Percentiles rank a stretch among this genome's conserved stretches.
phyloP scores from a whole-genome alignment of 2,797 vertebrate species.

The Acropternis orthonyx region DNA sequence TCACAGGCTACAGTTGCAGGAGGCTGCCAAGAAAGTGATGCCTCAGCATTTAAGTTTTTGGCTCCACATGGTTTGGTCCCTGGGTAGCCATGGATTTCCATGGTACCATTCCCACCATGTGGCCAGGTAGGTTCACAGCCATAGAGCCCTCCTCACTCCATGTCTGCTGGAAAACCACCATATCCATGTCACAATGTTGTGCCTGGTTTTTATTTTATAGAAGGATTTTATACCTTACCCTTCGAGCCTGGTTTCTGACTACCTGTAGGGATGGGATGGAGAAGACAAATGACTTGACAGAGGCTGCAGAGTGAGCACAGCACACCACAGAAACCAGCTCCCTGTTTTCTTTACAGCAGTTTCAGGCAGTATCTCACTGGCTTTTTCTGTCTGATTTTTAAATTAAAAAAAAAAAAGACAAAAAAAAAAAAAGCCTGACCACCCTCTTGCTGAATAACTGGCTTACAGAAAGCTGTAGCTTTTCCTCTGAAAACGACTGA shows the following conservation, averaged over 20 bases:
- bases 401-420: not conserved
- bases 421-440: not conserved
- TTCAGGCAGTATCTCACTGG: not conserved
- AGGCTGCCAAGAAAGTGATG: not conserved
- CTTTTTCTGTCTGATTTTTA: conserved; percentile 13
- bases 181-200: not conserved
- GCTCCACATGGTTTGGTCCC: not conserved
- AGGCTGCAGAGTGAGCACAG: not conserved
- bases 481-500: conserved; percentile 3
- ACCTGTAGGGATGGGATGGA: not conserved
- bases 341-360: not conserved
- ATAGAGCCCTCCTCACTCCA: not conserved
- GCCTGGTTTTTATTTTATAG: not conserved
- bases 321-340: not conserved
- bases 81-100: fast-evolving
- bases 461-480: conserved; percentile 15
- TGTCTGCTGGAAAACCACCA: not conserved
- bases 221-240: not conserved
- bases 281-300: not conserved
- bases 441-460: conserved; percentile 32
- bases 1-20: not conserved
- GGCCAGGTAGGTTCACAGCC: not conserved
- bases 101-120: not conserved
- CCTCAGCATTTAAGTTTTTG: not conserved
- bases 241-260: not conserved